Evolutionary conservation across 2,888 invertebrate species (phyloP).

Genomic region (Eucera pruinosa): DNA sequence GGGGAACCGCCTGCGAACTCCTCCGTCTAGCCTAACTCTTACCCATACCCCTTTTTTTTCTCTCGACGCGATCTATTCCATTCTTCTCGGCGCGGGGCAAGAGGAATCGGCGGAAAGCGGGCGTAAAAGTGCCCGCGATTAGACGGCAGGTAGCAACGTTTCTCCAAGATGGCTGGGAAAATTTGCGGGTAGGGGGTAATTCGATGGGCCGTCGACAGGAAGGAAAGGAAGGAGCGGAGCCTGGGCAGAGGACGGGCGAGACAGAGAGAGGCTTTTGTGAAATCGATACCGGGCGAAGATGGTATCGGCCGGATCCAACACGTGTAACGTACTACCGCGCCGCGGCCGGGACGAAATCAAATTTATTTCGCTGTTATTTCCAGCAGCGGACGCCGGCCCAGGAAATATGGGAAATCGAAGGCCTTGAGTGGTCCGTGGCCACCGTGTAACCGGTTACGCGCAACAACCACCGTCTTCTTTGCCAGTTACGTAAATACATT

Average conservation of each 20-base stretch:
- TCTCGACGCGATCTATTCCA: not conserved
- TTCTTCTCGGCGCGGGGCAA: no score
- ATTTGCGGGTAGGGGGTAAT: slow-evolving; percentile 58
- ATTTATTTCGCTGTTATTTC: slow-evolving; percentile 80
- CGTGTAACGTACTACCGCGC: slow-evolving; percentile 83
- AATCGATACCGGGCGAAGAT: slow-evolving; percentile 82
- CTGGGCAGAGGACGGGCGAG: slow-evolving; percentile 7
- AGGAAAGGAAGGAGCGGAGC: slow-evolving; percentile 58
- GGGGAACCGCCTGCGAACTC: slow-evolving; percentile 37
- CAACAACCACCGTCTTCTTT: slow-evolving; percentile 53
- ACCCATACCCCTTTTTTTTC: not conserved
- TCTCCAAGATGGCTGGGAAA: not conserved
- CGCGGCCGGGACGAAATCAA: slow-evolving; percentile 77
- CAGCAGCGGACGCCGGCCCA: slow-evolving; percentile 49
- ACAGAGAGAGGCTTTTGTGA: slow-evolving; percentile 78
- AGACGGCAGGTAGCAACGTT: no score
- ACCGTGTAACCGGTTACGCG: slow-evolving; percentile 52
- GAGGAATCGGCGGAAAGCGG: no score
- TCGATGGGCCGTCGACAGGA: slow-evolving; percentile 72
- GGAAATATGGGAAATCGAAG: slow-evolving; percentile 70
- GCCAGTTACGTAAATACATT: slow-evolving; percentile 47
- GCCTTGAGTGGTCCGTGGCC: slow-evolving; percentile 36
- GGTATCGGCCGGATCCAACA: slow-evolving; percentile 82
- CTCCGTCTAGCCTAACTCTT: slow-evolving; percentile 12
- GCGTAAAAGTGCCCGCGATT: no score